A percentile compares a stretch with the other conserved stretches of the same genome.
Conservation (phyloP, 2,113 vertebrate species). For the Parus major region DNA sequence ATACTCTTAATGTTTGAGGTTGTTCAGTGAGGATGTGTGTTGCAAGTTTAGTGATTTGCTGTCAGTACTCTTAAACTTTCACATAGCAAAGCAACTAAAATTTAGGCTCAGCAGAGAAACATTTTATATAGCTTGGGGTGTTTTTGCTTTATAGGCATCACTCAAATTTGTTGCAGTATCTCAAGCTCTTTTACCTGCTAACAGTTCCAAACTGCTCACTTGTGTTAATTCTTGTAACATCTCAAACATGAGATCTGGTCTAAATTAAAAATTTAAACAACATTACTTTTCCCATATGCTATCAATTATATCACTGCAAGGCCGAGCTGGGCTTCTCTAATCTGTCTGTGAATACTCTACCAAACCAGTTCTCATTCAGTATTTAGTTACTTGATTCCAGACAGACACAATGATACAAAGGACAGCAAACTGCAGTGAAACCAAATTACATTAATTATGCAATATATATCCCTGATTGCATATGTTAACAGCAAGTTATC, state of each 20-base stretch:
- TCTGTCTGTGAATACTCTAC: background rate
- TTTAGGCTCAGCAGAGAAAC: background rate
- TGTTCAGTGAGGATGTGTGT: background rate
- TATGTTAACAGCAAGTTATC: background rate
- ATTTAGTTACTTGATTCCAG: background rate
- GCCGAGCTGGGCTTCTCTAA: background rate
- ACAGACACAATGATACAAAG: background rate
- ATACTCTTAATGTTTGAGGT: background rate
- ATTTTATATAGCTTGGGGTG: background rate
- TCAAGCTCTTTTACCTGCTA: background rate
- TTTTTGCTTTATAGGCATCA: background rate
- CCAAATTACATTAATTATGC: background rate
- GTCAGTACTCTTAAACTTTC: background rate
- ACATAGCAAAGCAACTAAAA: background rate
- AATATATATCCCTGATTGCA: background rate
- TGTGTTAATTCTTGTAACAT: background rate
- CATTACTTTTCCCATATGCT: background rate
- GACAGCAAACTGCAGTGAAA: background rate
- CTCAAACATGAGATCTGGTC: slow-evolving; percentile 16
- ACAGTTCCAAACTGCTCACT: background rate
- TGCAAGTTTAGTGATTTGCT: background rate
- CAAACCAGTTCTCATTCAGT: background rate
- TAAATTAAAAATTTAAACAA: slow-evolving; percentile 16
- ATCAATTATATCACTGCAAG: slow-evolving; percentile 2
- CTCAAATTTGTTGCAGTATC: background rate